Conservation (phyloP, 2,888 invertebrate species). For the Aproaerema taeniolella region DNA sequence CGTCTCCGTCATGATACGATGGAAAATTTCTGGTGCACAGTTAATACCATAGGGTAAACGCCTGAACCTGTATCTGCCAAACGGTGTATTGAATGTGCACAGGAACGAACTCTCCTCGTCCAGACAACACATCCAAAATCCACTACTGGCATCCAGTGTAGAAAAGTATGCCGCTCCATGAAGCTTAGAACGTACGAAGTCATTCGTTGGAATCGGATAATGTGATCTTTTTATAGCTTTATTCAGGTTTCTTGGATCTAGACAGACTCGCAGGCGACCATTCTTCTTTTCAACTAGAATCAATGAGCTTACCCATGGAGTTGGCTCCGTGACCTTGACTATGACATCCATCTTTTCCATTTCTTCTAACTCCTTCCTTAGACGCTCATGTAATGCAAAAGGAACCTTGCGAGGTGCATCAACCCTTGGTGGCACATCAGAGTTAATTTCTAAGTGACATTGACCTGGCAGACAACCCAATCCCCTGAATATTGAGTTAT, state of each 20-base stretch:
- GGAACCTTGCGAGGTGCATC: conserved; percentile 17
- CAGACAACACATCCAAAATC: conserved; percentile 18
- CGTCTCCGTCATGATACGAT: conserved; percentile 1
- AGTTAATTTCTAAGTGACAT: conserved; percentile 14
- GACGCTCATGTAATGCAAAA: conserved; percentile 17
- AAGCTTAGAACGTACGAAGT: conserved; percentile 15
- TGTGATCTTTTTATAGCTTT: conserved; percentile 17
- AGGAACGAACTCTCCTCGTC: conserved; percentile 8
- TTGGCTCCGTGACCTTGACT: conserved; percentile 19
- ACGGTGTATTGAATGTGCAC: conserved; percentile 9
- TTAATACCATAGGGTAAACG: conserved; percentile 8
- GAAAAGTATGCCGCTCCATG: conserved; percentile 17
- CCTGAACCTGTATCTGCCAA: conserved; percentile 5
- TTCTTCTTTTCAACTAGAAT: conserved; percentile 19
- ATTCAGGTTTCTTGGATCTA: conserved; percentile 20
- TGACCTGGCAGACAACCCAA: conserved; percentile 21
- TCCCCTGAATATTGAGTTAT: conserved; percentile 20
- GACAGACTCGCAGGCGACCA: conserved; percentile 20
- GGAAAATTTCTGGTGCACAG: conserved; percentile 4
- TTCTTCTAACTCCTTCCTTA: conserved; percentile 5
- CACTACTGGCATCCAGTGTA: conserved; percentile 20
- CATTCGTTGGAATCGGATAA: conserved; percentile 19
- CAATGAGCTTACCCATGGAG: conserved; percentile 20
- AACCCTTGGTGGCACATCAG: conserved; percentile 11
- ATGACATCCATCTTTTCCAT: conserved; percentile 21